Evolutionary conservation across 2,113 vertebrate species (phyloP), one percentile per base, ranked within the genome.

Genomic region (Atrichornis clamosus): DNA sequence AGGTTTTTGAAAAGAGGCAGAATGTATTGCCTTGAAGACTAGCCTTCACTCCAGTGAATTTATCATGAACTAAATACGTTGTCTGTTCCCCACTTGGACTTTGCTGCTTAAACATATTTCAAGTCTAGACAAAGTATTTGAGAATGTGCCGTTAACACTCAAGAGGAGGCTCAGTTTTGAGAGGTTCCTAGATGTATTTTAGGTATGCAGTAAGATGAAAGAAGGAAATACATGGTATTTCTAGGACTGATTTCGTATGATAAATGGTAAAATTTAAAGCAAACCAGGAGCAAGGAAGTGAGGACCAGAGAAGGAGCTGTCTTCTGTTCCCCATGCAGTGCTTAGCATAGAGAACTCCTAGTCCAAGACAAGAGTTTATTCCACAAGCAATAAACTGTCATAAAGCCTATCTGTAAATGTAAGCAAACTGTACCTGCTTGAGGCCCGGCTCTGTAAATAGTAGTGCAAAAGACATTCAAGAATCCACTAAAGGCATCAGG

Each of bases 41-140:
- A 84, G 53, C 19, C 5, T 78, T 72, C 4, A 0, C 47, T 94
- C 27, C 18, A 11, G 22, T 59, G 84, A 49, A 50, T 68, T 79
- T 68, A 21, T 53, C 6, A 0, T 22, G 23, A 67, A 20, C n/a
- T 79, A 73, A 73, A 24, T 53, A 41, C 0, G 0, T 39, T 58
- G 37, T 22, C 69, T 52, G 39, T 44, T 73, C 23, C 10, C 33
- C 8, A 2, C 83, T 46, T 50, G 26, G 64, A 28, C 50, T 86
- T 91, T 13, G 11, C 35, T 55, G 28, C 67, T 94, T 85, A 22
- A 65, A 41, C 47, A 18, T 80, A 74, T 42, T 90, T 93, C n/a
- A 74, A 55, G 90, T 70, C 90, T 90, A 90, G 92, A 81, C 88
- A 59, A 90, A 94, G 64, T 69, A 16, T 80, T 47, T 95, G 70